Conservation (phyloP, 2,888 invertebrate species). For the Apodemia zela region DNA sequence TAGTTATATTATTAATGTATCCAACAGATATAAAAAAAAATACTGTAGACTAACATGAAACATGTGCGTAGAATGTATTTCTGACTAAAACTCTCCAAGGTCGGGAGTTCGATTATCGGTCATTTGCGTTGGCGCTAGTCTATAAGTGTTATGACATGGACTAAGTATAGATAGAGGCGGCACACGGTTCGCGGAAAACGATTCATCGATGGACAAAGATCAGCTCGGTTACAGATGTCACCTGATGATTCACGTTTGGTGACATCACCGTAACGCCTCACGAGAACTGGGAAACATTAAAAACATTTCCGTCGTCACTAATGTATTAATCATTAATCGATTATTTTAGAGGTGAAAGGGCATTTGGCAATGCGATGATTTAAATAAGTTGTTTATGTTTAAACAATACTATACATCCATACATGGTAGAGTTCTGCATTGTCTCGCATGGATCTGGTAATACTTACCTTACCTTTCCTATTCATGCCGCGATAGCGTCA, state of each 20-base stretch:
- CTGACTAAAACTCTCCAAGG: not conserved
- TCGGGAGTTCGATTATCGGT: conserved; percentile 12
- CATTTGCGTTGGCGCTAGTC: conserved; percentile 13
- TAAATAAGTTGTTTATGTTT: too few species aligned
- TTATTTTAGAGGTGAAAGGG: not conserved
- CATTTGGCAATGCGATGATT: too few species aligned
- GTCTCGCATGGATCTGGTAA: too few species aligned
- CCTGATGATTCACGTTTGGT: not conserved
- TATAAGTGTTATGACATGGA: not conserved
- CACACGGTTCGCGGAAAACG: not conserved
- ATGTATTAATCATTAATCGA: not conserved
- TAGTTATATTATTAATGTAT: too few species aligned
- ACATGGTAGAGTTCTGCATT: too few species aligned
- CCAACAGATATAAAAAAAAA: not conserved
- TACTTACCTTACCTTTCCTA: too few species aligned
- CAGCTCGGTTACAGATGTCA: not conserved
- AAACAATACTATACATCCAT: too few species aligned
- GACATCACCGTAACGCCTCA: not conserved
- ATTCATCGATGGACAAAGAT: conserved; percentile 10
- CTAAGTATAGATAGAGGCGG: not conserved
- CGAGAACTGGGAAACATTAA: not conserved
- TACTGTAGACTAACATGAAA: not conserved
- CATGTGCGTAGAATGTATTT: not conserved
- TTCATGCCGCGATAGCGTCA: too few species aligned
- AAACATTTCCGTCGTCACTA: not conserved